Base-by-base conservation (phyloP, 2,797 vertebrate species). In the Gorsachius magnificus region DNA sequence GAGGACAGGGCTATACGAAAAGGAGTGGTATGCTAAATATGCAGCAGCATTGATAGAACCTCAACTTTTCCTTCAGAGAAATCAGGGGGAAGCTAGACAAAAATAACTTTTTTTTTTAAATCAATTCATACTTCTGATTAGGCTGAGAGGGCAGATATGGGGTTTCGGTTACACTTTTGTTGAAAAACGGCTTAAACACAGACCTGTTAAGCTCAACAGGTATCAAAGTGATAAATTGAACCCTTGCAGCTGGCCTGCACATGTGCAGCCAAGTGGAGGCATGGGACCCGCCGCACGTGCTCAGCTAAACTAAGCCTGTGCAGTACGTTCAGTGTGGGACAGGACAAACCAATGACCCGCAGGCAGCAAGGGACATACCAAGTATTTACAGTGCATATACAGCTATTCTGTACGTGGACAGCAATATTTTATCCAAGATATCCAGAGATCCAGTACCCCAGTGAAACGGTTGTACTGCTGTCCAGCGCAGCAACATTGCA, bases 291-390 rank as follows among this genome's bases (percentile, higher is more conserved):
- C 11, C 4, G 5, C 46, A 33, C n/a, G 13, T 2, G 5, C 18
- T 68, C 26, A 11, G 16, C 16, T 61, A 45, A 87, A 35, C 14
- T 36, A 71, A 46, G 25, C 5, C 6, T 15, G 0, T 33, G 12
- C 28, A 8, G 17, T 21, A 10, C 56, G 6, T 25, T 70, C 31
- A 17, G 8, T 4, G 1, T 1, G 10, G 33, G 17, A 43, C 14
- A 5, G 43, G 20, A 68, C 29, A 86, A 74, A 54, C 7, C 9
- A 25, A 11, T 1, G 3, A 17, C 13, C n/a, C 22, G 13, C 1
- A 0, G 10, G 8, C 25, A n/a, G 2, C 20, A 61, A 41, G 19
- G 51, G 58, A 6, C 5, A 15, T 1, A 19, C 5, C 6, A 21
- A 11, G 4, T 4, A 64, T 79, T 74, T 38, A 29, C 6, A 6